Conservation (phyloP, 2,113 vertebrate species). For the Siniperca knerii region DNA sequence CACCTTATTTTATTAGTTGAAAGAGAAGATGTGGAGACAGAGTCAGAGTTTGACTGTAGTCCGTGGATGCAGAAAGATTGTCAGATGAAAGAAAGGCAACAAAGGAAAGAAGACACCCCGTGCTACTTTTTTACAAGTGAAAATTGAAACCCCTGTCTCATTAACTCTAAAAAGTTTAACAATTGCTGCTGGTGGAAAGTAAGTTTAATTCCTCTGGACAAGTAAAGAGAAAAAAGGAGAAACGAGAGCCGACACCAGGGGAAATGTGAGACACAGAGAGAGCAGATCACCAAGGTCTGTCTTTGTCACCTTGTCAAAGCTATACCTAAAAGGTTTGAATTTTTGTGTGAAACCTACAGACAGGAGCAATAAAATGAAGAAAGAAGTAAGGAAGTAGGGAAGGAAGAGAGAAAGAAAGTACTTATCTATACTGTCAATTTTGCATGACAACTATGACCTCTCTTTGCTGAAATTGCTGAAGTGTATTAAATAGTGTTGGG, state of each 20-base stretch:
- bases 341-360: not conserved
- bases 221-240: not conserved
- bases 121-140: slow-evolving; percentile 10
- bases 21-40: slow-evolving; percentile 32
- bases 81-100: slow-evolving; percentile 24
- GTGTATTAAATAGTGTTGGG: not conserved
- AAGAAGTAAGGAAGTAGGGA: not conserved
- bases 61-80: slow-evolving; percentile 4
- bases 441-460: not conserved
- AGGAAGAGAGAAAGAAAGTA: not conserved
- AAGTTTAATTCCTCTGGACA: slow-evolving; percentile 13
- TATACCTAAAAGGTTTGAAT: not conserved
- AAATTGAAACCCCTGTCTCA: slow-evolving; percentile 55
- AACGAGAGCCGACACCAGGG: not conserved
- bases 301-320: slow-evolving; percentile 23
- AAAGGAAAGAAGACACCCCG: slow-evolving; percentile 24
- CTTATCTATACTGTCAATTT: no score
- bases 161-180: slow-evolving; percentile 47
- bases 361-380: not conserved
- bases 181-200: slow-evolving; percentile 12
- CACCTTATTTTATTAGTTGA: slow-evolving; percentile 40
- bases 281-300: not conserved
- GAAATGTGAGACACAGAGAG: not conserved
- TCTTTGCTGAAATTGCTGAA: not conserved
- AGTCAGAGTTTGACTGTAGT: slow-evolving; percentile 26